These are phyloP conservation scores for Orthosia cruda DNA, from an alignment of 2,888 invertebrate species.

Conservation along the genomic window DNA sequence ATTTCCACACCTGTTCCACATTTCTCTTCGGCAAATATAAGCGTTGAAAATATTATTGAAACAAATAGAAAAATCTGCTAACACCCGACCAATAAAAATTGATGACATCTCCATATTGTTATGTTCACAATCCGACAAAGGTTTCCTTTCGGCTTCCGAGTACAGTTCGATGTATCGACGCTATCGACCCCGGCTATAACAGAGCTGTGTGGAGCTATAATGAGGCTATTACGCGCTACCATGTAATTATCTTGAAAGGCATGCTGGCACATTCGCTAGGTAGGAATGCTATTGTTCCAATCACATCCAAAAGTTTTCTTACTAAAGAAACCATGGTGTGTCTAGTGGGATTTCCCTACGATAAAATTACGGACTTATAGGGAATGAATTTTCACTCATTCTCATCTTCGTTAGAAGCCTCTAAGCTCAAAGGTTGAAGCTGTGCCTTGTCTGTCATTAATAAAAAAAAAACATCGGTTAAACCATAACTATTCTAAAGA, in stretches of 20 bases:
- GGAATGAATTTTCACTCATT: too few relatives aligned
- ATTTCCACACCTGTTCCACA: too few relatives aligned
- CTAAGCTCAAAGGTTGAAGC: too few relatives aligned
- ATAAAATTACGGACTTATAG: too few relatives aligned
- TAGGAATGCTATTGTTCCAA: not conserved
- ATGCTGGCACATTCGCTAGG: conserved; percentile 22
- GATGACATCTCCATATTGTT: conserved; percentile 27
- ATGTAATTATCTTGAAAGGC: conserved; percentile 16
- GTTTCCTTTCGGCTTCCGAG: conserved; percentile 39
- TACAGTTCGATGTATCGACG: conserved; percentile 44
- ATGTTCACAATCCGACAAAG: conserved; percentile 32
- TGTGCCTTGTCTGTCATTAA: too few relatives aligned
- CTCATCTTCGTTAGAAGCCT: too few relatives aligned
- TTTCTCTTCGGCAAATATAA: not conserved
- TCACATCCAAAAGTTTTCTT: not conserved
- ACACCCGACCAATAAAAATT: conserved; percentile 27
- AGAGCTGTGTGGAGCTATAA: conserved; percentile 6
- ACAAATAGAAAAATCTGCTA: conserved; percentile 6
- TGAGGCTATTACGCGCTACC: not conserved
- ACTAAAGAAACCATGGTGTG: not conserved
- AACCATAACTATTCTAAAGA: not conserved
- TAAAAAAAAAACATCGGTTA: too few relatives aligned
- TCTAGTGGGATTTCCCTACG: too few relatives aligned
- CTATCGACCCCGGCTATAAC: conserved; percentile 3
- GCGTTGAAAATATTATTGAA: not conserved